Percentiles rank a stretch among this genome's conserved stretches.
Evolutionary conservation across 2,797 vertebrate species (phyloP).

Genomic region (Pelobates cultripes): DNA sequence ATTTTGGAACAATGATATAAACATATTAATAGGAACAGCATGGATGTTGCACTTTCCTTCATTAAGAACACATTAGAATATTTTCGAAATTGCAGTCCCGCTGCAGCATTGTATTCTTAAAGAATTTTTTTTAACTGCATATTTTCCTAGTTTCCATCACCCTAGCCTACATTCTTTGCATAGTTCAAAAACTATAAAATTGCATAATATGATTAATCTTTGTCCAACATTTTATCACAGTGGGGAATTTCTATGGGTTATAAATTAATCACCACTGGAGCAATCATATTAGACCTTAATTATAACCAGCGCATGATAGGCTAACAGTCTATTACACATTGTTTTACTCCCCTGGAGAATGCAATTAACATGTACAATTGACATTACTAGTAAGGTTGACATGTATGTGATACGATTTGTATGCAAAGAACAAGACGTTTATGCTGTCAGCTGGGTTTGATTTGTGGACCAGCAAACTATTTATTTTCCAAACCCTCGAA

Average conservation of each 20-base stretch:
- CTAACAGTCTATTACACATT: neutral
- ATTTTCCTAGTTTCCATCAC: neutral
- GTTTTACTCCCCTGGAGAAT: neutral
- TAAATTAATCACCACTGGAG: neutral
- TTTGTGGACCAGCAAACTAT: neutral
- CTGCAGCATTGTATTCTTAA: neutral
- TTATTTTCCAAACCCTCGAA: neutral
- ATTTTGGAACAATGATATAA: no score
- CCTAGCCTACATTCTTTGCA: neutral
- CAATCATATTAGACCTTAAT: slow-evolving; percentile 1
- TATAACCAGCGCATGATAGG: neutral
- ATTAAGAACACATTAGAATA: neutral
- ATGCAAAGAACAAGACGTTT: neutral
- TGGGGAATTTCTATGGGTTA: neutral
- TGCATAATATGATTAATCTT: neutral
- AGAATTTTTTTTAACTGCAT: neutral
- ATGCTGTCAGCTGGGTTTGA: neutral
- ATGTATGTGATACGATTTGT: neutral
- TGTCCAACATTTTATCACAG: neutral
- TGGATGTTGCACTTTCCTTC: neutral
- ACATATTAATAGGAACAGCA: neutral
- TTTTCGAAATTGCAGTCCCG: no score
- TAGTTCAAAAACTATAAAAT: neutral
- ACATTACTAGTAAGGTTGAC: neutral
- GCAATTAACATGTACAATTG: neutral